A percentile compares a stretch with the other conserved stretches of the same genome.
Evolutionary conservation across 2,113 vertebrate genomes (phyloP).

Genomic region (Acrocephalus kingi): DNA sequence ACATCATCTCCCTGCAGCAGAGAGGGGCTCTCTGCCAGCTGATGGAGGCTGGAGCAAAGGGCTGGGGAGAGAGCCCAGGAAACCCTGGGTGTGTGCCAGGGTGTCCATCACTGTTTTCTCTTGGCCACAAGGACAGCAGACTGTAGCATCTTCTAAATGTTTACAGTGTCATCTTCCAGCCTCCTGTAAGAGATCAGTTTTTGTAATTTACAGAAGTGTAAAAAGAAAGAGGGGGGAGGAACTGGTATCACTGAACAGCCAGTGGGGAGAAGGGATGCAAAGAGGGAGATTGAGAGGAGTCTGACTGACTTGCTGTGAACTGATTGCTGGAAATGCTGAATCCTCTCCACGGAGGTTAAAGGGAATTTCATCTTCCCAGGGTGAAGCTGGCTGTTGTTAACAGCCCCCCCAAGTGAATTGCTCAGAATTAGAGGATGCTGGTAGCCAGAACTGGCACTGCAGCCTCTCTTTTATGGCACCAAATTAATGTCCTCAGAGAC

Average conservation of each 20-base stretch:
- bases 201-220: not conserved
- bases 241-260: not conserved
- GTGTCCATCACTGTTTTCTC: not conserved
- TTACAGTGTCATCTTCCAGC: not conserved
- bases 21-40: not conserved
- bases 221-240: not conserved
- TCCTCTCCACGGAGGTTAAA: not conserved
- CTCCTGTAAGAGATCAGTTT: not conserved
- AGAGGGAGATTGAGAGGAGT: not conserved
- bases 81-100: not conserved
- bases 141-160: constrained; percentile 17
- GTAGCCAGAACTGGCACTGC: not conserved
- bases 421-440: not conserved
- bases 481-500: not conserved
- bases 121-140: not conserved
- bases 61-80: not conserved
- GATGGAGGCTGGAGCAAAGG: not conserved
- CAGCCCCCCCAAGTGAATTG: not conserved
- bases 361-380: not conserved
- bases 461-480: not conserved
- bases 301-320: not conserved
- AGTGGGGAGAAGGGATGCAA: not conserved
- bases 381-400: not conserved
- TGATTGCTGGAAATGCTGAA: not conserved
- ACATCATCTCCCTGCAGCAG: not conserved